Base-by-base conservation (phyloP, 2,113 vertebrate genomes). In the Sardina pilchardus region DNA sequence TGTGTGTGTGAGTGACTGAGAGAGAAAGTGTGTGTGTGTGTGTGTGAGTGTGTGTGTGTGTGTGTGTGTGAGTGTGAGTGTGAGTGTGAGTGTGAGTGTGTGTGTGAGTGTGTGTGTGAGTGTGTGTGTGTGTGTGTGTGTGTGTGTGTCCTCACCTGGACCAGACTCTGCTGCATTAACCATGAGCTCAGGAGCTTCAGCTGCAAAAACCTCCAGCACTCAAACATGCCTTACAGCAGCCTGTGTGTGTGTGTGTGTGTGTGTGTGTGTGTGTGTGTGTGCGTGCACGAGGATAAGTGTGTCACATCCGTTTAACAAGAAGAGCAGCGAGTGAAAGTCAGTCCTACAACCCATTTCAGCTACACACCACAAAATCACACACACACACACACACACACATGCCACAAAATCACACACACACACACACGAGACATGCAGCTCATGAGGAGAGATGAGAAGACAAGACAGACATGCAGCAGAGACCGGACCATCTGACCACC, bases 401-500 rank as follows among this genome's bases (percentile, higher is more conserved):
- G 21, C 53, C 53, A 59, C 53, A 59, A n/a, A n/a, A n/a, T n/a
- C 53, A 59, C 53, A 59, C 53, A n/a, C 53, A 24, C 53, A 59
- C 17, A 21, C 17, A 59, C 53, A 59, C 19, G 17, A 59, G 12
- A 59, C 53, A 59, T n/a, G 24, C 53, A 59, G 45, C 45, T 47
- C 45, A 47, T 12, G 45, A 47, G 12, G n/a, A 39, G 45, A 81
- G 43, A 16, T 47, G 48, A 48, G 75, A n/a, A 81, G 3, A 85
- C 30, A 43, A 71, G 26, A 47, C 24, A 81, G 48, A 82, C 39
- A 42, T 42, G 34, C 47, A 78, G 47, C 7, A 84, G 43, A 85
- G 81, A 80, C 59, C 36, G 17, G 87, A 86, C 83, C 88, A 87
- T 83, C 84, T 59, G 86, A 81, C 87, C 8, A 47, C 45, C 45